Percentiles rank a stretch among this genome's conserved stretches.
Conservation (phyloP, 2,888 invertebrate genomes). For the Herminia tarsipennalis region DNA sequence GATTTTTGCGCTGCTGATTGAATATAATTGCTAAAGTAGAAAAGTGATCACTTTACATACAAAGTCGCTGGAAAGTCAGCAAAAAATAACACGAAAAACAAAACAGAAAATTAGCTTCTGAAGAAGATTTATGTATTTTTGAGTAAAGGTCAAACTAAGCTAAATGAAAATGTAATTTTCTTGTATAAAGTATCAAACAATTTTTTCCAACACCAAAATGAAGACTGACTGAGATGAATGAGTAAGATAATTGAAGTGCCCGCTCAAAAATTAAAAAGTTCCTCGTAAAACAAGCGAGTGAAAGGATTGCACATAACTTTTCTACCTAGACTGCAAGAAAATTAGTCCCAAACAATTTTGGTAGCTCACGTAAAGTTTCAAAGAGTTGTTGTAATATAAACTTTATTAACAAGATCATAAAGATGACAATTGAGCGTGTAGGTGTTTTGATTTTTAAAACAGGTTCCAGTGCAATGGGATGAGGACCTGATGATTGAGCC, state of each 20-base stretch:
- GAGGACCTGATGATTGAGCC: no score
- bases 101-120: conserved; percentile 1
- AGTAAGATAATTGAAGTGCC: conserved; percentile 69
- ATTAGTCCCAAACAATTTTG: conserved; percentile 8
- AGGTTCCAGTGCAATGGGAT: no score
- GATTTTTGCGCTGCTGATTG: no score
- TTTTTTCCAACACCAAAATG: conserved; percentile 52
- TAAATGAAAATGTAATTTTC: conserved; percentile 54
- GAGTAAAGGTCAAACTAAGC: conserved; percentile 45
- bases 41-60: no score
- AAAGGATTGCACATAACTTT: conserved; percentile 25
- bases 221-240: conserved; percentile 76
- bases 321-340: conserved; percentile 25
- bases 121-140: conserved; percentile 52
- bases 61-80: no score
- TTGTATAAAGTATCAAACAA: conserved; percentile 64
- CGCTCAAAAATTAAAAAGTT: conserved; percentile 64
- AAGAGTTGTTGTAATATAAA: no score
- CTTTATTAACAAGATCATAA: no score
- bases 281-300: conserved; percentile 36
- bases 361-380: no score
- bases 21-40: no score
- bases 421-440: no score
- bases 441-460: no score
- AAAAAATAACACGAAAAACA: neutral